phyloP scores from a whole-genome alignment of 2,888 invertebrate genomes.

The Pseudanteris insignis region DNA sequence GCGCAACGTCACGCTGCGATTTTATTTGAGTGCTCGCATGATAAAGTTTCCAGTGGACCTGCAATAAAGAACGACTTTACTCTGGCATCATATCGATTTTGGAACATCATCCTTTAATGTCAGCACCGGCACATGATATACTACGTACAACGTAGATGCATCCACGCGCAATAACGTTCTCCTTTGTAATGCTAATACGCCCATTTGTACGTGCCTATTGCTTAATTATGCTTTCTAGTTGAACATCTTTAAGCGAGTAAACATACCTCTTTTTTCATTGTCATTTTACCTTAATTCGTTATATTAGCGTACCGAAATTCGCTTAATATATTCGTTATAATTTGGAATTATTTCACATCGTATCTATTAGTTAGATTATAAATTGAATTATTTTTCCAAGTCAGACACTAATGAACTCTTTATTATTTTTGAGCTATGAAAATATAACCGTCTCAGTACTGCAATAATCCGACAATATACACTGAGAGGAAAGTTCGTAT shows the following conservation, averaged over 20 bases:
- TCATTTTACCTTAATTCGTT: constrained; percentile 10
- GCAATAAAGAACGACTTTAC: constrained; percentile 31
- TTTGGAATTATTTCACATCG: no score
- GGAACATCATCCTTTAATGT: constrained; percentile 38
- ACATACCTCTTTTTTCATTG: constrained; percentile 17
- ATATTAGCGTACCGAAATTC: no score
- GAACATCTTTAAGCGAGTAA: constrained; percentile 11
- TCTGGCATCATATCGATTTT: constrained; percentile 30
- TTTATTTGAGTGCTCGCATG: constrained; percentile 19
- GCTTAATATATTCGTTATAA: no score
- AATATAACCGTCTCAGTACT: no score
- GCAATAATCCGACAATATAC: no score
- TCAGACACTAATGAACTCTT: no score
- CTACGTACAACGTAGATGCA: constrained; percentile 35
- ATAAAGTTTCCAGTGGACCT: constrained; percentile 21
- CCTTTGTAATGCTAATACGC: constrained; percentile 61
- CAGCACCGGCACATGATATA: constrained; percentile 29
- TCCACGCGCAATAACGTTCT: constrained; percentile 47
- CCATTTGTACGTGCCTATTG: constrained; percentile 51
- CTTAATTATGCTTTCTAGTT: constrained; percentile 37
- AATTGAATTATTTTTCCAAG: no score
- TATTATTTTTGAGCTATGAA: no score
- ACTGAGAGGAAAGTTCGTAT: no score
- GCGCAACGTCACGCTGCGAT: constrained; percentile 20
- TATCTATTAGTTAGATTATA: no score